Conservation (phyloP, 2,797 vertebrate genomes). For the Malurus leucopterus region DNA sequence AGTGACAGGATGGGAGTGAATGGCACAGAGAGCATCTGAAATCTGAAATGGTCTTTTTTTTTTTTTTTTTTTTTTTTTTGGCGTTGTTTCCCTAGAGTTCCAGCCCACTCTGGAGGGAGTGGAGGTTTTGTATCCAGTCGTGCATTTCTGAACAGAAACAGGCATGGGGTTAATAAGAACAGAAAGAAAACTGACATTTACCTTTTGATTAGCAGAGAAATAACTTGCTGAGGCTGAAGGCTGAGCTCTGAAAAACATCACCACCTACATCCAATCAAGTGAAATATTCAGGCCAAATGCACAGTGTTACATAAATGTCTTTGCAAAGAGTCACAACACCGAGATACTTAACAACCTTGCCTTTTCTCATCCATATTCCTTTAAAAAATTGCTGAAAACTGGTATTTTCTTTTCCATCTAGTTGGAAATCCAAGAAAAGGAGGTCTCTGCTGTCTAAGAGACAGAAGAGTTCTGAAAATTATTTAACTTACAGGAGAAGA, state of each 20-base stretch:
- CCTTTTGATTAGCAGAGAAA: not conserved
- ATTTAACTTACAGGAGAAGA: not conserved
- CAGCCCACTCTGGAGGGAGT: not conserved
- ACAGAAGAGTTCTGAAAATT: not conserved
- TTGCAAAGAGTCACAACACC: not conserved
- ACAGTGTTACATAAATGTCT: not conserved
- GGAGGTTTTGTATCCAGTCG: not conserved
- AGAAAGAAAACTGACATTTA: not conserved
- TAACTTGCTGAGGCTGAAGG: not conserved
- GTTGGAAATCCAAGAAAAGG: not conserved
- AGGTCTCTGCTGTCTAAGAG: not conserved
- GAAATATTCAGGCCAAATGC: not conserved
- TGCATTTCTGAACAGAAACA: not conserved
- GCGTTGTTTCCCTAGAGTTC: not conserved
- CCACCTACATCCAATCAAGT: not conserved
- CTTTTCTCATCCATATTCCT: not conserved
- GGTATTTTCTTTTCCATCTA: not conserved
- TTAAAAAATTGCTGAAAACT: not conserved
- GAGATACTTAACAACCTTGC: not conserved
- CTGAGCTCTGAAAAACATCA: not conserved
- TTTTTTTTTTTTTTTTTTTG: not conserved
- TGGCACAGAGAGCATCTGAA: not conserved
- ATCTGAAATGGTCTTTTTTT: accelerated
- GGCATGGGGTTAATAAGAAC: not conserved
- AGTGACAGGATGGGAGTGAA: conserved; percentile 20